phyloP scores from a whole-genome alignment of 2,113 vertebrate genomes.

The Scomber scombrus region DNA sequence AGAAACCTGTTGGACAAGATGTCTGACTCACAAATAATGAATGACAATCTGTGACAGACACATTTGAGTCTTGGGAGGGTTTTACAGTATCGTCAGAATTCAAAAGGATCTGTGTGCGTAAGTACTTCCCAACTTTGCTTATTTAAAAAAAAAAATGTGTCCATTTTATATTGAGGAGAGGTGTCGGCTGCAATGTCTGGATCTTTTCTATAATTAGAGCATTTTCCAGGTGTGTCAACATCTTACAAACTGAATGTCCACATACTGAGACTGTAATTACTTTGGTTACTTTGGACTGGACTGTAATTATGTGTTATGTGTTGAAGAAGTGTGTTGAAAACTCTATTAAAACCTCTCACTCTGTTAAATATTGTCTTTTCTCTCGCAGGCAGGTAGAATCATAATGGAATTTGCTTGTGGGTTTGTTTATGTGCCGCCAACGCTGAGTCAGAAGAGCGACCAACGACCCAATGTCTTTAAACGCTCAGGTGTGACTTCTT shows the following conservation, averaged over 20 bases:
- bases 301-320: not conserved
- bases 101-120: constrained; percentile 17
- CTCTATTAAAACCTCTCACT: no score
- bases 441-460: constrained; percentile 46
- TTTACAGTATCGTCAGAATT: not conserved
- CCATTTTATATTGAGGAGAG: not conserved
- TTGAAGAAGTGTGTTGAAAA: not conserved
- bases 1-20: constrained; percentile 68
- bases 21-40: not conserved
- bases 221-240: not conserved
- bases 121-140: constrained; percentile 16
- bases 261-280: not conserved
- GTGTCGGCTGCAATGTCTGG: not conserved
- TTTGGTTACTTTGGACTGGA: not conserved
- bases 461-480: constrained; percentile 49
- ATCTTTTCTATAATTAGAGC: not conserved
- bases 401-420: constrained; percentile 83
- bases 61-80: not conserved
- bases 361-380: not conserved
- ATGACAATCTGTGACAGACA: not conserved
- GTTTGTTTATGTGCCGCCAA: constrained; percentile 78
- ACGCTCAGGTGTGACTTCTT: constrained; percentile 76
- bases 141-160: not conserved
- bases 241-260: not conserved
- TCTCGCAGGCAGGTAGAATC: constrained; percentile 9